Base-by-base conservation (phyloP, 1,140 invertebrate genomes). In the Aethina tumida region DNA sequence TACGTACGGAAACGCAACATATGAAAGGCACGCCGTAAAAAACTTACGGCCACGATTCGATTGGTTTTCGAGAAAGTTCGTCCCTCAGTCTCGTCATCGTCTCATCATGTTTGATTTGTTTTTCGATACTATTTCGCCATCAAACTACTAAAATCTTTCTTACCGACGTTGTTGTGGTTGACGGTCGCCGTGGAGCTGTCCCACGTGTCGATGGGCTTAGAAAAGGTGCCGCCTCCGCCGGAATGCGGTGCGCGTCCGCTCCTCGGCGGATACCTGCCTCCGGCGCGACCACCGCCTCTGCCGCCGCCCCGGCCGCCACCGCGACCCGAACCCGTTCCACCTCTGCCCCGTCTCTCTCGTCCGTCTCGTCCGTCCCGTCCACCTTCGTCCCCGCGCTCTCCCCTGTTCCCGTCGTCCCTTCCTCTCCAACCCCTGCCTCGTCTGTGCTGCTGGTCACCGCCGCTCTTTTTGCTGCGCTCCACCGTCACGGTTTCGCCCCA, bases 311-410 rank as follows among this genome's bases (percentile, higher is more conserved):
- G 63, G 20, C 71, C 64, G 13, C 68, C 65, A 48, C 64, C 43
- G 44, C 70, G 53, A 37, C 74, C 73, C 15, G 73, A 51, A 38
- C 74, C 73, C 15, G 74, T 56, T 29, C 77, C 69, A 8, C 40
- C 19, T 1, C 43, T 24, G 50, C 62, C 41, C 41, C 70, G 49
- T 57, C 67, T 39, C 58, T 67, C 50, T 63, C 63, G 44, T 16
- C 53, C 53, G 5, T 58, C 52, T 12, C 53, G 45, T 25, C 57
- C 36, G 19, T 51, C 51, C 2, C 50, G 35, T 14, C 47, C 49
- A 35, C 50, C 50, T 35, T 52, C 43, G 43, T 43, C 55, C 15
- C n/a, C n/a, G n/a, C n/a, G n/a, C n/a, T n/a, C n/a, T n/a, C 45
- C 53, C 36, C 43, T 51, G 45, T 42, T 49, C 31, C 39, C 42